Conservation (phyloP, 1,140 invertebrate genomes). For the Drosophila malerkotliana region DNA sequence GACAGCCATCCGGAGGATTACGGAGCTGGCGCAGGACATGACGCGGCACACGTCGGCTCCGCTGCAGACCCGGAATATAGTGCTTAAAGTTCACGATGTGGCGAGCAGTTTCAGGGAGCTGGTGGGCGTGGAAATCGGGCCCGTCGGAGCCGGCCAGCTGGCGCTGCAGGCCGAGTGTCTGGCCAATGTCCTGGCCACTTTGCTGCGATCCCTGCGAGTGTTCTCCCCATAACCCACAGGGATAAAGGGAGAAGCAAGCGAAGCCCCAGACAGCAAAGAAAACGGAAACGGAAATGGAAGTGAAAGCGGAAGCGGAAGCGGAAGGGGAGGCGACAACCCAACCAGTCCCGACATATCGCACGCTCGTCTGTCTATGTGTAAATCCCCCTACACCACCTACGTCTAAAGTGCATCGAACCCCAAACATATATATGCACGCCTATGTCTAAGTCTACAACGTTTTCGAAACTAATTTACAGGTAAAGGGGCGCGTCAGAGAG, state of each 20-base stretch:
- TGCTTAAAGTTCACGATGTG: conserved; percentile 91
- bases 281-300: conserved; percentile 5
- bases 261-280: background rate
- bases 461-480: conserved; percentile 73
- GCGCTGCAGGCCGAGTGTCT: conserved; percentile 91
- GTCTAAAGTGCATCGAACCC: conserved; percentile 37
- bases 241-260: conserved; percentile 1
- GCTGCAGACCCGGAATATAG: conserved; percentile 91
- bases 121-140: conserved; percentile 87
- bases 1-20: conserved; percentile 87
- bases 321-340: conserved; percentile 2
- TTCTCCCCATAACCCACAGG: conserved; percentile 87
- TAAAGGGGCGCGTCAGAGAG: conserved; percentile 69
- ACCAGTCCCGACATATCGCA: conserved; percentile 59
- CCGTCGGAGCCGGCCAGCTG: conserved; percentile 86
- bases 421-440: conserved; percentile 3
- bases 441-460: conserved; percentile 5
- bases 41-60: conserved; percentile 90
- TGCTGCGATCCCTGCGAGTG: conserved; percentile 92
- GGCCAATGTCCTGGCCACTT: conserved; percentile 91
- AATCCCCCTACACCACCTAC: conserved; percentile 53
- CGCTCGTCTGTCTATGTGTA: conserved; percentile 58
- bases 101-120: conserved; percentile 90
- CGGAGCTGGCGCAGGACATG: conserved; percentile 89
- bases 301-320: background rate